Percentiles rank a stretch among this genome's conserved stretches.
Conservation (phyloP, 2,888 invertebrate species). For the Theretra japonica region DNA sequence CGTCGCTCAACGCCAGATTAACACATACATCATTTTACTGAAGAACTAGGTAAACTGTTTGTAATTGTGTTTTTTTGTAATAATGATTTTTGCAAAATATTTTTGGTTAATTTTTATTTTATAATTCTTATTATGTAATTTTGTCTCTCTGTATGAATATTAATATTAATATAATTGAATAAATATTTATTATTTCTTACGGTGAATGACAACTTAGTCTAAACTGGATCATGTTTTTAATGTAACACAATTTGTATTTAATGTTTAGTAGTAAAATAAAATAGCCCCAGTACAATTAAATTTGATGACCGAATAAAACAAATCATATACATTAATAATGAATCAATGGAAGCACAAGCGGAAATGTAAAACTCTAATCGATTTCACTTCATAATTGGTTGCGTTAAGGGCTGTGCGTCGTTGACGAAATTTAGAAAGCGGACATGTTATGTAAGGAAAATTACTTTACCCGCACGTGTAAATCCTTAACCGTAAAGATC, state of each 20-base stretch:
- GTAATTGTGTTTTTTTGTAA: neutral
- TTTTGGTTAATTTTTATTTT: too few relatives aligned
- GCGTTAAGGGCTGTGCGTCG: constrained; percentile 27
- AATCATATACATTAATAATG: neutral
- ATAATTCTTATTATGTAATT: too few relatives aligned
- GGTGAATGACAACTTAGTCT: too few relatives aligned
- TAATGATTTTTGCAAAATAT: neutral
- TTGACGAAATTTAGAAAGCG: constrained; percentile 29
- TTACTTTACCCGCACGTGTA: neutral
- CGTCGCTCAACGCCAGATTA: constrained; percentile 4
- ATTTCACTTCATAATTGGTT: constrained; percentile 32
- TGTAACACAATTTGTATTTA: neutral
- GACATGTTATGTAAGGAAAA: neutral
- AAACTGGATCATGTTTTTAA: neutral
- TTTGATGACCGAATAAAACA: neutral
- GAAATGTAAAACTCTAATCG: constrained; percentile 28
- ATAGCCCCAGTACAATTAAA: neutral
- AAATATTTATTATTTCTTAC: too few relatives aligned
- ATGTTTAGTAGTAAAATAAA: neutral
- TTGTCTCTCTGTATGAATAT: too few relatives aligned
- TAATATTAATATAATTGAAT: too few relatives aligned
- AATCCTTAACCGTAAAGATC: neutral
- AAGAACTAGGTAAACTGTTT: neutral
- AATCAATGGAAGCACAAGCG: constrained; percentile 4
- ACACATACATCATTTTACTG: neutral